Conservation (phyloP, 2,797 vertebrate species). For the Pogoniulus pusillus region DNA sequence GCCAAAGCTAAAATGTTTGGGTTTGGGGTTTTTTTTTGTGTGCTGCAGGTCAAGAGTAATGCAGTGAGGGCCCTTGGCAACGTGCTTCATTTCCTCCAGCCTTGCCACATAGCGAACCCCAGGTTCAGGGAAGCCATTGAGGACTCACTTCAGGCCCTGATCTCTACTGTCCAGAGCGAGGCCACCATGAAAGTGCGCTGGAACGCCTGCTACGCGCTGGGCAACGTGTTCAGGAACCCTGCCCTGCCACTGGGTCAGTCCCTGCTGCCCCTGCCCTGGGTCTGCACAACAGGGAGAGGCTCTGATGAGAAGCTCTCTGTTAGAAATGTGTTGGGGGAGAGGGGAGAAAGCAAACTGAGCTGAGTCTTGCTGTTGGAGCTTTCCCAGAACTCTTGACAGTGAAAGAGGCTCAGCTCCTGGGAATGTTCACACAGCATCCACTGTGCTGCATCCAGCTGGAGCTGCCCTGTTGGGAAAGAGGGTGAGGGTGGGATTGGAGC, state of each 20-base stretch:
- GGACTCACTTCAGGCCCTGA: conserved; percentile 86
- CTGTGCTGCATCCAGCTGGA: not conserved
- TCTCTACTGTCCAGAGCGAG: conserved; percentile 89
- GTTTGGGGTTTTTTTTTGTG: not conserved
- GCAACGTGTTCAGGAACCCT: conserved; percentile 93
- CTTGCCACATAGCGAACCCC: conserved; percentile 84
- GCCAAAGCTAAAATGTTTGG: not conserved
- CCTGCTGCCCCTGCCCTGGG: too few species aligned
- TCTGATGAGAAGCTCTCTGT: not conserved
- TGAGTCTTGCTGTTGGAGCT: not conserved
- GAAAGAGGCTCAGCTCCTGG: not conserved
- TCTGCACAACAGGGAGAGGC: not conserved
- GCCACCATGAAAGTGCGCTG: conserved; percentile 97
- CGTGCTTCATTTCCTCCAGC: conserved; percentile 91
- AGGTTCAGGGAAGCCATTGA: conserved; percentile 86
- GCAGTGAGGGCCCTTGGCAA: conserved; percentile 94
- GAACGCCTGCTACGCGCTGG: conserved; percentile 96
- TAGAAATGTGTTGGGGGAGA: not conserved
- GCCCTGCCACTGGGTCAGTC: conserved; percentile 30
- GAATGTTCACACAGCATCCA: not conserved
- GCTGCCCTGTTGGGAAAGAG: not conserved
- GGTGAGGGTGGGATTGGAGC: not conserved
- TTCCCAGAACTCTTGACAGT: not conserved
- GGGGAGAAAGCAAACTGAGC: not conserved
- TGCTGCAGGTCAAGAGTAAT: conserved; percentile 90